These are phyloP conservation scores for Nipponacmea schrenckii DNA, from an alignment of 2,888 invertebrate genomes.

Conservation along the genomic window DNA sequence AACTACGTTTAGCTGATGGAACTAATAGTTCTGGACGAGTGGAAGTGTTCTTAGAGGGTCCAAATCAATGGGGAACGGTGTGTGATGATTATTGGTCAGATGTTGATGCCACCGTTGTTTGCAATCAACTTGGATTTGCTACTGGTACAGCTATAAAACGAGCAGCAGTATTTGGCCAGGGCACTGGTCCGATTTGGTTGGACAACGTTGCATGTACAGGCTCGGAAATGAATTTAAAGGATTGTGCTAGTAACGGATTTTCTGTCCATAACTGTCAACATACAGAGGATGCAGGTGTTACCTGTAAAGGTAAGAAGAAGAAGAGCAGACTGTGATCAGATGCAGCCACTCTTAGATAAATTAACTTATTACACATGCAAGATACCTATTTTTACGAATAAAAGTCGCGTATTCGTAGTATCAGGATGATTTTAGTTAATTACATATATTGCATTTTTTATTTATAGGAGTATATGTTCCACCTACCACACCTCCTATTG, in stretches of 20 bases:
- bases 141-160: conserved; percentile 42
- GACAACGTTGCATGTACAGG: conserved; percentile 40
- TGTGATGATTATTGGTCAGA: conserved; percentile 59
- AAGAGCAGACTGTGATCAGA: too few relatives aligned
- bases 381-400: too few relatives aligned
- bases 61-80: conserved; percentile 56
- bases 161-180: conserved; percentile 18
- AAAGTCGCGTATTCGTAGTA: too few relatives aligned
- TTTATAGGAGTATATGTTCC: conserved; percentile 8
- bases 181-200: conserved; percentile 41
- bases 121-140: conserved; percentile 47
- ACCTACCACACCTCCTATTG: background rate
- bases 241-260: conserved; percentile 31
- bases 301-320: conserved; percentile 30
- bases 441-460: background rate
- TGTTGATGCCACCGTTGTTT: conserved; percentile 53
- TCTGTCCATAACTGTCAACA: conserved; percentile 38
- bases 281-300: conserved; percentile 37
- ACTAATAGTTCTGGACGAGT: conserved; percentile 73
- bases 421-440: too few relatives aligned
- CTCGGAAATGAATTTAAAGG: conserved; percentile 26
- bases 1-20: conserved; percentile 75
- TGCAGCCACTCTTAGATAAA: too few relatives aligned
- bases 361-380: too few relatives aligned
- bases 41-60: conserved; percentile 71